A percentile compares a stretch with the other conserved stretches of the same genome.
Evolutionary conservation across 1,140 invertebrate species (phyloP).

Genomic region (Neelides sp.): DNA sequence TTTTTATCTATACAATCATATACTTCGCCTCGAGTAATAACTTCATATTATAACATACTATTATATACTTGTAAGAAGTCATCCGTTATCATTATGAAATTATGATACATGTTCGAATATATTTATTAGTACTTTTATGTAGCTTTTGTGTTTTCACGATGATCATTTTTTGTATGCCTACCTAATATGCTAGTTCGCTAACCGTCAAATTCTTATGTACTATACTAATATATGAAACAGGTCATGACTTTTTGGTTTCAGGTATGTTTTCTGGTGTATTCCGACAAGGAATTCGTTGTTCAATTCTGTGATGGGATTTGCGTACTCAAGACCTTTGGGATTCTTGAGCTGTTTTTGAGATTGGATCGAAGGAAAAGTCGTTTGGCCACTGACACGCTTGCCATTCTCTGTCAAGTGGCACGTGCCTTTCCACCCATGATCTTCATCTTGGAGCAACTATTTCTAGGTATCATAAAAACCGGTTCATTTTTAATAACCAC

Average conservation of each 20-base stretch:
- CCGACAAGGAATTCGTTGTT: slow-evolving; percentile 52
- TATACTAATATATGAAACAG: slow-evolving; percentile 39
- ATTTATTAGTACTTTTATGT: too few species aligned
- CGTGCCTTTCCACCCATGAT: slow-evolving; percentile 58
- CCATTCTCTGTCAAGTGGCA: slow-evolving; percentile 59
- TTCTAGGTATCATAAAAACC: slow-evolving; percentile 38
- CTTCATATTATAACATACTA: not conserved
- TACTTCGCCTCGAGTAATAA: not conserved
- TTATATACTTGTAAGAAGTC: too few species aligned
- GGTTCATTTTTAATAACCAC: slow-evolving; percentile 12
- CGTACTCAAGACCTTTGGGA: slow-evolving; percentile 46
- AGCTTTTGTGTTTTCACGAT: too few species aligned
- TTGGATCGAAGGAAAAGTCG: slow-evolving; percentile 47
- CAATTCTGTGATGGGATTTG: slow-evolving; percentile 64
- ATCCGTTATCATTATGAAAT: too few species aligned
- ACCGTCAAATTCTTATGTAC: not conserved
- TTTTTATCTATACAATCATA: not conserved
- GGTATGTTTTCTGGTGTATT: slow-evolving; percentile 55
- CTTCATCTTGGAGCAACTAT: slow-evolving; percentile 56
- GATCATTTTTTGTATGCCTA: too few species aligned
- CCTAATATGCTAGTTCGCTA: not conserved
- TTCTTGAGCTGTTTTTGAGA: slow-evolving; percentile 38
- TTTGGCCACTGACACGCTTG: slow-evolving; percentile 52
- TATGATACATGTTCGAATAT: too few species aligned
- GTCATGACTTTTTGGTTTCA: slow-evolving; percentile 51